Evolutionary conservation across 2,797 vertebrate species (phyloP).

Genomic region (Cryptoblepharus egeriae): DNA sequence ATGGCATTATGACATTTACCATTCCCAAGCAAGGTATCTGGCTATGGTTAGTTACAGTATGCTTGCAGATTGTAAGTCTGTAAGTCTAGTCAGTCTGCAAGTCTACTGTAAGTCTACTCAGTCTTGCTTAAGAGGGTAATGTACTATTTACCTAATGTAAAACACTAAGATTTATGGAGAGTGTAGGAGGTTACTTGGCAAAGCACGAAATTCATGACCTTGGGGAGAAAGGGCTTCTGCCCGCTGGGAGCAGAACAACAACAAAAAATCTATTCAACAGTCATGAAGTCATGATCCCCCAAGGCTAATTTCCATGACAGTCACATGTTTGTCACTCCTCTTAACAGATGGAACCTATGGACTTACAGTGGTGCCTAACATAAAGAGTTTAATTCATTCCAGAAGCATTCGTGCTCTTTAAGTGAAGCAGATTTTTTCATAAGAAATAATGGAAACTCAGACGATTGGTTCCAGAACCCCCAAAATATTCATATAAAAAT

Average conservation of each 20-base stretch:
- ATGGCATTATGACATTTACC: not conserved
- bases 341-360: not conserved
- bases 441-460: too few species aligned
- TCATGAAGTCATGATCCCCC: not conserved
- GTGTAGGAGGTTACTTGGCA: not conserved
- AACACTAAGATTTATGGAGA: not conserved
- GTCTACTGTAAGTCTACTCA: too few species aligned
- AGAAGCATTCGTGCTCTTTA: too few species aligned
- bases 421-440: too few species aligned
- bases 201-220: not conserved
- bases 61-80: too few species aligned
- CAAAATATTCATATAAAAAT: too few species aligned
- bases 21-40: not conserved
- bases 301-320: conserved; percentile 25
- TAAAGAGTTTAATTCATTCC: too few species aligned
- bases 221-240: not conserved
- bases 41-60: not conserved
- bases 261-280: not conserved
- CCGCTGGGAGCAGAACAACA: not conserved
- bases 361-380: too few species aligned
- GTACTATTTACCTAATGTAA: not conserved
- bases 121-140: not conserved
- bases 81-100: too few species aligned
- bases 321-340: not conserved
- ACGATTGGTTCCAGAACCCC: too few species aligned